These are phyloP conservation scores for Loriculus beryllinus DNA, from an alignment of 2,797 vertebrate species.

Conservation along the genomic window DNA sequence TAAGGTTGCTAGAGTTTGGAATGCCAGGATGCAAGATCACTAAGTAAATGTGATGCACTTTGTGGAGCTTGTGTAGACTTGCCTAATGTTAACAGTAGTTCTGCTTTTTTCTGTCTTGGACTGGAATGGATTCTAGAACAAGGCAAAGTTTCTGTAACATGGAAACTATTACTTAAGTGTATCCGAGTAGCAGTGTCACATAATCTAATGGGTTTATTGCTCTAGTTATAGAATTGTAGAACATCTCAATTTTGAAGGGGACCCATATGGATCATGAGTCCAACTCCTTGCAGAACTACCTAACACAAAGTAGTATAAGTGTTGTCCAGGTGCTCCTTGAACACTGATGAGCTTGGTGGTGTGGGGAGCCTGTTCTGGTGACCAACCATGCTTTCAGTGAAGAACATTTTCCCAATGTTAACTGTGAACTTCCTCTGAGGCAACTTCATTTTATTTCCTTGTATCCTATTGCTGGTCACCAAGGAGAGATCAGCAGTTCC, in stretches of 20 bases:
- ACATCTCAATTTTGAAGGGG: background rate
- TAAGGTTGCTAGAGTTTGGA: background rate
- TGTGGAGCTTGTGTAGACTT: background rate
- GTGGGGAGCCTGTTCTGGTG: background rate
- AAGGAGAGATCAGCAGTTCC: background rate
- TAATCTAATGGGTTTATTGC: background rate
- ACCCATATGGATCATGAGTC: background rate
- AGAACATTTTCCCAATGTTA: background rate
- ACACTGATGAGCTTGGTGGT: background rate
- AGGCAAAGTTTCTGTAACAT: background rate
- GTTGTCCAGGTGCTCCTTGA: background rate
- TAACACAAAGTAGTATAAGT: background rate
- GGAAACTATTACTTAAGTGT: background rate
- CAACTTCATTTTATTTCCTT: background rate
- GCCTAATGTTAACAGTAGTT: background rate
- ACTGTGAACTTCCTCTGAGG: background rate
- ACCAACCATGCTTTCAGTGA: background rate
- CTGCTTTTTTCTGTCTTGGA: background rate
- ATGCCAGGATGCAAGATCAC: background rate
- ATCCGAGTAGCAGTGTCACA: background rate
- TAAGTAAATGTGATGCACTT: background rate
- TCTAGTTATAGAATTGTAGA: background rate
- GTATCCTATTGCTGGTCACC: background rate
- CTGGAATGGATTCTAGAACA: background rate
- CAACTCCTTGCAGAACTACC: background rate